Base-by-base conservation (phyloP, 2,797 vertebrate genomes). In the Galago senegalensis region DNA sequence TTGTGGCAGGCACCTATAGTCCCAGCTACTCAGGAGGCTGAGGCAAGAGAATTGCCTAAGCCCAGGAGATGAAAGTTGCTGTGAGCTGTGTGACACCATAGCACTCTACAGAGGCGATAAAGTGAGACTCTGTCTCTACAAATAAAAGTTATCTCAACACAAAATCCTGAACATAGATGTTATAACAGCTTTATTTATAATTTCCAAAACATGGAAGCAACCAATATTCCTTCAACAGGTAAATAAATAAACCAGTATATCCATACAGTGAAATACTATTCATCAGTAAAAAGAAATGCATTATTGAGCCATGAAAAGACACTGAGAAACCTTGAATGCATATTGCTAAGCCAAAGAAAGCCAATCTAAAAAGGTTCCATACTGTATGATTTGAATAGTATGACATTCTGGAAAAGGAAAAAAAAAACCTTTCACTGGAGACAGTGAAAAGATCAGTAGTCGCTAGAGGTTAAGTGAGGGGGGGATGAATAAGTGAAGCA, bases 301-400 rank as follows among this genome's bases (percentile, higher is more conserved):
- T 17, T 67, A 34, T 53, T 73, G 43, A 67, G 43, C 7, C 9
- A 72, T 43, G 27, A 81, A 89, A 60, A 76, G 70, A 65, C n/a
- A 86, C 25, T 12, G 25, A 76, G 17, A 27, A 87, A 72, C 49
- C 46, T 65, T 86, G 82, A 70, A 61, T 43, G 23, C n/a, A 83
- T 58, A 27, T 88, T 95, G 29, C 40, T 93, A 61, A 83, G 11
- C 87, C 40, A 87, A 90, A 90, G 79, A 29, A 92, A 83, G 12
- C 21, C 60, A 82, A 60, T 60, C 23, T 43, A 29, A 43, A 75
- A 93, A 85, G 40, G 12, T 29, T 70, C n/a, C 14, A 34, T n/a
- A 46, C 25, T 40, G 0, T 61, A 83, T 76, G 72, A 84, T 56
- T 94, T 29, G n/a, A 67, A 93, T 46, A 37, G 86, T 37, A 40